Conservation (phyloP, 2,888 invertebrate species). For the Cheilosia grossa region DNA sequence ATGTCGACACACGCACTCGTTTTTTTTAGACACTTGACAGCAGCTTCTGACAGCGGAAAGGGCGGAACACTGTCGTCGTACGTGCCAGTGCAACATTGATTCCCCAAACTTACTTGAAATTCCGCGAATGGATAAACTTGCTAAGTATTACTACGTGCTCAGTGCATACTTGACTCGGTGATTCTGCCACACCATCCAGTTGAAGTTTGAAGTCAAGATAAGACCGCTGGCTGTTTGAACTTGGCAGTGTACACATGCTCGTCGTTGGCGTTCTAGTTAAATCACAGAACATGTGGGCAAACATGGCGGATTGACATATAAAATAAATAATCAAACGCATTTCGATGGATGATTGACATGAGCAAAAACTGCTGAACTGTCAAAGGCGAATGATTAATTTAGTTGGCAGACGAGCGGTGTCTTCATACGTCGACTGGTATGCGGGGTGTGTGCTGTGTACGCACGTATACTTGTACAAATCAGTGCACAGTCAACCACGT, state of each 20-base stretch:
- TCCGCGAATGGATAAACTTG: background rate
- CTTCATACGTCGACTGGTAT: background rate
- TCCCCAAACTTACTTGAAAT: constrained; percentile 1
- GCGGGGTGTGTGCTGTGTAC: background rate
- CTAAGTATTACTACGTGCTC: background rate
- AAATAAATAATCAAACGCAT: constrained; percentile 12
- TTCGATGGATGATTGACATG: background rate
- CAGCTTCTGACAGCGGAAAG: background rate
- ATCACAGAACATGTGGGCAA: constrained; percentile 1
- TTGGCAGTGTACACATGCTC: constrained; percentile 24
- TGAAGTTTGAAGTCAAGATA: constrained; percentile 17
- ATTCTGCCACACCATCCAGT: background rate
- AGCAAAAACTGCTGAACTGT: constrained; percentile 13
- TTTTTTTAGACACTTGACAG: background rate
- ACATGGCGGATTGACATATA: constrained; percentile 7
- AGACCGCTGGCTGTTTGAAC: constrained; percentile 27
- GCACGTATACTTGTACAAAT: background rate
- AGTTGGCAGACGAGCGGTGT: background rate
- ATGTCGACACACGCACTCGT: constrained; percentile 2
- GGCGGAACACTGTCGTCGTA: background rate
- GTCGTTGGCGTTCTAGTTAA: background rate
- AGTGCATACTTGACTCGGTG: constrained; percentile 14
- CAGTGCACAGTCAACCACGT: background rate
- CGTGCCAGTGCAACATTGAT: background rate
- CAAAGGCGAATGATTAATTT: constrained; percentile 32